Base-by-base conservation (phyloP, 2,888 invertebrate species). In the Hedya salicella region DNA sequence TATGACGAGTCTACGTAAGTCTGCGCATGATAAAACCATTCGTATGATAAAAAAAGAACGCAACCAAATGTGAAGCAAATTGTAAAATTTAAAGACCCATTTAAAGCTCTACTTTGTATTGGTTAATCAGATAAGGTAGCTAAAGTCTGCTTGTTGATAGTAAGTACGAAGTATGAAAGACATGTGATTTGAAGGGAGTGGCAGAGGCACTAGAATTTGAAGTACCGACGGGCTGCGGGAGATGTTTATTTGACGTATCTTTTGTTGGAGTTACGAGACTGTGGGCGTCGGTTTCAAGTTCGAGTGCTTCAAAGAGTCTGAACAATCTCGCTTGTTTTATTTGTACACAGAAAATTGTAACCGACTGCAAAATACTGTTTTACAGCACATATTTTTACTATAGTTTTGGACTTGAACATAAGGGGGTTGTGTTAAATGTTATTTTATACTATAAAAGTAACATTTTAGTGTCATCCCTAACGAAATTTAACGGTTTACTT, bases 211-310 rank as follows among this genome's bases (percentile, higher is more conserved):
- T 50, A 40, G 56, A 57, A 57, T 64, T 59, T 57, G 57, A 32
- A 36, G 64, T 59, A 64, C 32, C 9, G 42, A 5, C 57, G 57
- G 46, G 48, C 44, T 17, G 40, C 39, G 44, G 59, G 11, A 36
- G 36, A 64, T 70, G 66, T 70, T 71, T 69, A 67, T 69, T 69
- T 62, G 63, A 59, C 56, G 70, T 78, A 73, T 73, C 78, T 79
- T 78, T 82, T 77, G 78, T 80, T 75, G 70, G 69, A 60, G 71
- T 71, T 62, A 68, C 75, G 75, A 70, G 73, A 70, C 70, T 69
- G 69, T 69, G 73, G 74, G 64, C 64, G 68, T 40, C 17, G 57
- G 50, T 62, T 40, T 57, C 40, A 53, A 62, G 66, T 40, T 57
- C 40, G 59, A 62, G 66, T 30, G 19, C 50, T 65, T 65, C 64